A percentile compares a stretch with the other conserved stretches of the same genome.
These are phyloP conservation scores for Euphydryas editha DNA, from an alignment of 2,888 invertebrate genomes.

Conservation along the genomic window DNA sequence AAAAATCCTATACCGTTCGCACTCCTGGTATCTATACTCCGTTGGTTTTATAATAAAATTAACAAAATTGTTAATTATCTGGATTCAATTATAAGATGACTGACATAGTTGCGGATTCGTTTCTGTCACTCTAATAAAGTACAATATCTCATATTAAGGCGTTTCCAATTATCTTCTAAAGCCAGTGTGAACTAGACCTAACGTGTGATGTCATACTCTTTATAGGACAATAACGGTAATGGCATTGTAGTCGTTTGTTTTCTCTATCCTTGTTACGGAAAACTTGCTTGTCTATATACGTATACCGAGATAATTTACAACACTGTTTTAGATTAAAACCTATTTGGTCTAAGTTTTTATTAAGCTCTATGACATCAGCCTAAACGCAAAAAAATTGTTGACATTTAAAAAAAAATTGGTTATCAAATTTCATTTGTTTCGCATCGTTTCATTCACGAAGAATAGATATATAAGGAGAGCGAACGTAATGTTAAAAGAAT, in stretches of 20 bases:
- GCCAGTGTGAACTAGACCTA: constrained; percentile 11
- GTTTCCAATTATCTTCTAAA: not conserved
- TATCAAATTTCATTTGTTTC: not conserved
- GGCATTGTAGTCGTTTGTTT: constrained; percentile 19
- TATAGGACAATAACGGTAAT: constrained; percentile 33
- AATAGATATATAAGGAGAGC: too few relatives aligned
- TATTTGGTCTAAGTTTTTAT: not conserved
- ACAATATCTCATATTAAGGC: not conserved
- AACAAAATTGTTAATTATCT: too few relatives aligned
- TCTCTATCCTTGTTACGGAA: constrained; percentile 25
- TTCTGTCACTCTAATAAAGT: not conserved
- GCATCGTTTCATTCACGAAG: too few relatives aligned
- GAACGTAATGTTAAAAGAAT: too few relatives aligned
- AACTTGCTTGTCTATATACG: not conserved
- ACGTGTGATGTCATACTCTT: constrained; percentile 27
- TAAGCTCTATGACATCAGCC: not conserved
- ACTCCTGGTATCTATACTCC: too few relatives aligned
- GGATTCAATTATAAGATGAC: too few relatives aligned
- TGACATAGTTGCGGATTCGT: too few relatives aligned
- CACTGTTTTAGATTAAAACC: not conserved
- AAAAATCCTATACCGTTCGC: too few relatives aligned
- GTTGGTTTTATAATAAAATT: too few relatives aligned
- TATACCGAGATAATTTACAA: not conserved
- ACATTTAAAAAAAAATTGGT: not conserved
- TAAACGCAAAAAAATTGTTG: not conserved